These are phyloP conservation scores for Drosophila vallismaia DNA, from an alignment of 2,888 invertebrate species.

Conservation along the genomic window DNA sequence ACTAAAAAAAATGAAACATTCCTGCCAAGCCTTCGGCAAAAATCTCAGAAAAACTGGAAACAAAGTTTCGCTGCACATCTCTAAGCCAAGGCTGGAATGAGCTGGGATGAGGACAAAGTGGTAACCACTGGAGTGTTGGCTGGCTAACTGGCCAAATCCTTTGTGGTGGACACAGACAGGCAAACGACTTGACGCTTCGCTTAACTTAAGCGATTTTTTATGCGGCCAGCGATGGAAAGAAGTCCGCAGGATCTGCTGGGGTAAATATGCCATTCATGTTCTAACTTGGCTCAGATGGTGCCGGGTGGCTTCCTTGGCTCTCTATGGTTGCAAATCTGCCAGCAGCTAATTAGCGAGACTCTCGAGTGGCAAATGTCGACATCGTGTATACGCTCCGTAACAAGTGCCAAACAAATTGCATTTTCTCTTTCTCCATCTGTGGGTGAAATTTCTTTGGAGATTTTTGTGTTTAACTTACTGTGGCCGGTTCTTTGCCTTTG, in stretches of 20 bases:
- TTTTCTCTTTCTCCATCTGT: conserved; percentile 12
- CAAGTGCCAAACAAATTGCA: conserved; percentile 67
- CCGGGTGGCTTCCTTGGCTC: conserved; percentile 16
- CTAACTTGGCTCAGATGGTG: conserved; percentile 21
- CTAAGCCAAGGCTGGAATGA: conserved; percentile 30
- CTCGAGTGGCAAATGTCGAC: conserved; percentile 72
- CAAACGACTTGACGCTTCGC: conserved; percentile 80
- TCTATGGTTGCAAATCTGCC: conserved; percentile 57
- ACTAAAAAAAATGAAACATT: neutral
- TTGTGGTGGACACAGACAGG: conserved; percentile 66
- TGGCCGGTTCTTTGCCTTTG: conserved; percentile 16
- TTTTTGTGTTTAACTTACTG: neutral
- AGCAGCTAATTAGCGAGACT: conserved; percentile 69
- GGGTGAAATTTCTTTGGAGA: neutral
- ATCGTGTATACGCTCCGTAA: conserved; percentile 65
- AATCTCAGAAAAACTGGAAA: conserved; percentile 14
- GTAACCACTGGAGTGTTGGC: conserved; percentile 68
- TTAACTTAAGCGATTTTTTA: conserved; percentile 80
- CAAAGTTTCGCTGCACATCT: conserved; percentile 54
- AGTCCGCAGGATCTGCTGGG: conserved; percentile 1
- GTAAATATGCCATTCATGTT: conserved; percentile 57
- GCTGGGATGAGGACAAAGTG: neutral
- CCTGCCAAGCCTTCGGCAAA: neutral
- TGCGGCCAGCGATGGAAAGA: conserved; percentile 50
- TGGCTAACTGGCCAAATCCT: conserved; percentile 78